These are phyloP conservation scores for Toxonevra muliebris DNA, from an alignment of 2,888 invertebrate species.

Conservation along the genomic window DNA sequence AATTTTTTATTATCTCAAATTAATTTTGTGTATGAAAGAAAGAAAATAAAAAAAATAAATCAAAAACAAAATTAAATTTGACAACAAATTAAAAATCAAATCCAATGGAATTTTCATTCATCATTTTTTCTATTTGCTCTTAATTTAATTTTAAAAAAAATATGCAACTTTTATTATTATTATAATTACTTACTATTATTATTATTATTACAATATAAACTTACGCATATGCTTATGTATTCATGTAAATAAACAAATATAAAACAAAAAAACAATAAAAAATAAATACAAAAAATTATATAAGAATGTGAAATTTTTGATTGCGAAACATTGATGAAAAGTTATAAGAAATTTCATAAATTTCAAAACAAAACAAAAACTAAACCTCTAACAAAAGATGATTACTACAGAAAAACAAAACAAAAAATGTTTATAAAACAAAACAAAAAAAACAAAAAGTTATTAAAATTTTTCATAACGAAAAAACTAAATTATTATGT, in stretches of 20 bases:
- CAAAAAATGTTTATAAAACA: slow-evolving; percentile 2
- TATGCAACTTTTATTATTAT: background rate
- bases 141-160: too few species aligned
- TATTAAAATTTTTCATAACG: background rate
- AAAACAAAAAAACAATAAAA: background rate
- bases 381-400: background rate
- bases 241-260: slow-evolving; percentile 1
- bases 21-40: too few species aligned
- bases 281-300: background rate
- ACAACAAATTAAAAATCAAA: too few species aligned
- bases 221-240: background rate
- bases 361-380: background rate
- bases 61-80: too few species aligned
- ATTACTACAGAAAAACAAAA: slow-evolving; percentile 2
- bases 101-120: too few species aligned
- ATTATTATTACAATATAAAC: slow-evolving; percentile 17
- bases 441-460: background rate
- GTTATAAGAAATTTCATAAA: too few species aligned
- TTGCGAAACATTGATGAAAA: too few species aligned
- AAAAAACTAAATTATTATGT: background rate
- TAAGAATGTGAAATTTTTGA: too few species aligned
- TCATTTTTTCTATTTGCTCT: too few species aligned
- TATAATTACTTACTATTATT: background rate
- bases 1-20: too few species aligned
- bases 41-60: too few species aligned